phyloP scores from a whole-genome alignment of 2,888 invertebrate genomes.

The Lasioglossum zephyrum region DNA sequence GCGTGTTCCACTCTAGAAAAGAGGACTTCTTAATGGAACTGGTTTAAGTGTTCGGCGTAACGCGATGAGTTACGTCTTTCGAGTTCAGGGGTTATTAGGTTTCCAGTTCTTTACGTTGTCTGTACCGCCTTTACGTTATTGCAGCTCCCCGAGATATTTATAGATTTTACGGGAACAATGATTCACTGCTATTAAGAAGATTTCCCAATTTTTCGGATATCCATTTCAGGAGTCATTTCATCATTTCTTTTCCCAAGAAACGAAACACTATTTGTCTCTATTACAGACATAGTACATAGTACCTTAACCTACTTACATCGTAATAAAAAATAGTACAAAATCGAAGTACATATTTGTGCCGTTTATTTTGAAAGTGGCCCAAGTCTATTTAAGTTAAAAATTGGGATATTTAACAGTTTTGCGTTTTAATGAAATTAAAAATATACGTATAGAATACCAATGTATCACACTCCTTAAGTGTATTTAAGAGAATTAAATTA shows the following conservation, averaged over 20 bases:
- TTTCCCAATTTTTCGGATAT: background rate
- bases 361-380: too few species aligned
- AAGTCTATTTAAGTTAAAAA: too few species aligned
- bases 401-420: too few species aligned
- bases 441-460: too few species aligned
- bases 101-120: slow-evolving; percentile 66
- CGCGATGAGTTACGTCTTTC: slow-evolving; percentile 64
- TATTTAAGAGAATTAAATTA: too few species aligned
- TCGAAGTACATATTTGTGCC: too few species aligned
- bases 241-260: background rate
- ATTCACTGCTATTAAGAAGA: background rate
- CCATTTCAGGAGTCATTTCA: background rate
- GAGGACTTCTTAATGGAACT: slow-evolving; percentile 68
- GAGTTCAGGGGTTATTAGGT: slow-evolving; percentile 75
- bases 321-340: too few species aligned
- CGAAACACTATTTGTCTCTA: background rate
- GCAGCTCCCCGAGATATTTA: background rate
- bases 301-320: too few species aligned
- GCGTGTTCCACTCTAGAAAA: slow-evolving; percentile 47
- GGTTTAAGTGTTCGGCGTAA: slow-evolving; percentile 66
- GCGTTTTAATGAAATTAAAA: too few species aligned
- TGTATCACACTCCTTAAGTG: too few species aligned
- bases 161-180: background rate
- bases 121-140: slow-evolving; percentile 34
- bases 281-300: too few species aligned